These are phyloP conservation scores for Hydra vulgaris DNA, from an alignment of 30 jellyfish, hydroid and myxozoan species.

Conservation along the genomic window DNA sequence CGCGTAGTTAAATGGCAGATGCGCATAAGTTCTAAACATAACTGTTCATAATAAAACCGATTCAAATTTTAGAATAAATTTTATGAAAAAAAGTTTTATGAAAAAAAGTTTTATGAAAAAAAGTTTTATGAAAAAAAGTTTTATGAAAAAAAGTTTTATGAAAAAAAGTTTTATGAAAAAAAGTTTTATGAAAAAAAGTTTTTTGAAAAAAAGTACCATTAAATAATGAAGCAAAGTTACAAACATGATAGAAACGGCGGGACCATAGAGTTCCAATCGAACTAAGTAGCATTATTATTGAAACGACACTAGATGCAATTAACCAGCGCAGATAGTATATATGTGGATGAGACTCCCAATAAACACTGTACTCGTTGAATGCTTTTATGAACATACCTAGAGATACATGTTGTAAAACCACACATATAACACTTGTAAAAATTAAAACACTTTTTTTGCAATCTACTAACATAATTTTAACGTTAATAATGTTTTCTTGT, in stretches of 20 bases:
- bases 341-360: neutral
- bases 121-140: too few relatives aligned
- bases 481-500: too few relatives aligned
- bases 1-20: too few relatives aligned
- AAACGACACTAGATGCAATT: neutral
- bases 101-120: too few relatives aligned
- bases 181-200: too few relatives aligned
- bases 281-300: neutral
- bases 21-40: too few relatives aligned
- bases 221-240: neutral
- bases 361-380: neutral
- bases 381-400: neutral
- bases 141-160: too few relatives aligned
- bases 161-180: too few relatives aligned
- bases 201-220: neutral
- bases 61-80: too few relatives aligned
- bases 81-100: too few relatives aligned
- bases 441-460: neutral
- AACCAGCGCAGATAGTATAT: neutral
- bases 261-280: neutral
- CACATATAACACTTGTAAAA: neutral
- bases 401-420: neutral
- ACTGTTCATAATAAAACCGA: too few relatives aligned
- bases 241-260: neutral
- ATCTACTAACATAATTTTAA: neutral